Evolutionary conservation across 2,113 vertebrate genomes (phyloP).

Genomic region (Rousettus leschenaultii): DNA sequence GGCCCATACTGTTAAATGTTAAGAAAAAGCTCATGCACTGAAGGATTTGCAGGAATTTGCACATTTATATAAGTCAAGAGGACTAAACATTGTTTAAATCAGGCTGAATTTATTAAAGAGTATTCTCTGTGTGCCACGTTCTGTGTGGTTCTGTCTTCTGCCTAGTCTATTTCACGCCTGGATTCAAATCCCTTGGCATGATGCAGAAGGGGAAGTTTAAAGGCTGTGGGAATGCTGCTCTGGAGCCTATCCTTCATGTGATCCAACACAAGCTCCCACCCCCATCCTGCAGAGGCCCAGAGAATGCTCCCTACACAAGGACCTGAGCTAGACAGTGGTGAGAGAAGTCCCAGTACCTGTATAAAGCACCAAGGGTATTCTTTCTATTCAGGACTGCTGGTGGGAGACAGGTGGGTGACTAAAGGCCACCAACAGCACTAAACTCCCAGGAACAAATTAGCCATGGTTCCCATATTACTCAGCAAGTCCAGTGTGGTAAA

Average conservation of each 20-base stretch:
- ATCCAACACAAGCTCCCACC: background rate
- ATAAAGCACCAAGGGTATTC: background rate
- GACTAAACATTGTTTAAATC: background rate
- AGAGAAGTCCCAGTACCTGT: background rate
- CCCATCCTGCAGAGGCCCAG: background rate
- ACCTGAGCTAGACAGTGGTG: background rate
- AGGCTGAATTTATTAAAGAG: background rate
- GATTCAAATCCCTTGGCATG: background rate
- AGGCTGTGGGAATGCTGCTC: background rate
- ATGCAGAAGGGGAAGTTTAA: background rate
- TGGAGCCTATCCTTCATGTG: background rate
- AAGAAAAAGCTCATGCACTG: background rate
- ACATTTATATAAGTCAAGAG: background rate
- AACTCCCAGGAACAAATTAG: background rate
- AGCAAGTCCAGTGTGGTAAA: background rate
- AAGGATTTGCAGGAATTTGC: constrained; percentile 2
- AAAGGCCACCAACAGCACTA: background rate
- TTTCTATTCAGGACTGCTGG: background rate
- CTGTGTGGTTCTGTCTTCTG: background rate
- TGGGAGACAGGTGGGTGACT: background rate
- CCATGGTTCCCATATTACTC: background rate
- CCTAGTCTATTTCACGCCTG: background rate
- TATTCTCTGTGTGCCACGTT: background rate
- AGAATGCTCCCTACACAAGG: background rate
- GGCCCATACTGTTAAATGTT: background rate